Evolutionary conservation across 2,113 vertebrate genomes (phyloP).

Genomic region (Cheirogaleus medius): DNA sequence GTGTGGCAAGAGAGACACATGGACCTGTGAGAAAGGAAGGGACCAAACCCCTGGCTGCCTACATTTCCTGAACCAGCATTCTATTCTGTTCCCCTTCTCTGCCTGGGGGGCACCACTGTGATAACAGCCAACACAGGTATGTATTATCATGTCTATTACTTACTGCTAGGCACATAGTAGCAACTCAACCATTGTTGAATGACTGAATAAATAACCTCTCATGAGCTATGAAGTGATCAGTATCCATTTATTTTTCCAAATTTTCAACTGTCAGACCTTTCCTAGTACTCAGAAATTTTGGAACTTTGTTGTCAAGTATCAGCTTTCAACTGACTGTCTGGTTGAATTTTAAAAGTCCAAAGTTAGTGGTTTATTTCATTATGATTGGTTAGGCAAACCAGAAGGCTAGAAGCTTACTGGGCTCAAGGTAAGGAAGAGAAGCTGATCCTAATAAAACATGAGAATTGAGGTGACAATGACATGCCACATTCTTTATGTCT

Average conservation of each 20-base stretch:
- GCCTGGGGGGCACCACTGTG: background rate
- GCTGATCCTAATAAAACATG: background rate
- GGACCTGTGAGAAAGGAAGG: background rate
- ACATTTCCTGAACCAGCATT: background rate
- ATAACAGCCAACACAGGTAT: background rate
- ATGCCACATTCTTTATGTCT: background rate
- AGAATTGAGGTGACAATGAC: background rate
- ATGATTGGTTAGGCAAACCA: background rate
- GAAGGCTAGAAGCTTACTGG: background rate
- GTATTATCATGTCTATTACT: background rate
- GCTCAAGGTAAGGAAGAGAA: background rate
- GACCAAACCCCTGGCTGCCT: background rate
- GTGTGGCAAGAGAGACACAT: background rate
- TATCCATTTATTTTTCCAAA: background rate
- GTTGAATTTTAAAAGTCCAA: slow-evolving; percentile 6
- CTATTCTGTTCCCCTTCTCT: background rate
- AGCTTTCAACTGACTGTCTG: background rate
- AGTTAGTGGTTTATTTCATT: background rate
- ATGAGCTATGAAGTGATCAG: background rate
- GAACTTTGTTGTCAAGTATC: background rate
- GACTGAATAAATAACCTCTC: background rate
- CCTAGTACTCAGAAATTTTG: background rate
- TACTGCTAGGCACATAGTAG: background rate
- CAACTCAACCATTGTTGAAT: background rate
- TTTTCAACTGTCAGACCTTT: background rate